phyloP scores from a whole-genome alignment of 2,797 vertebrate species.

The Periophthalmus magnuspinnatus region DNA sequence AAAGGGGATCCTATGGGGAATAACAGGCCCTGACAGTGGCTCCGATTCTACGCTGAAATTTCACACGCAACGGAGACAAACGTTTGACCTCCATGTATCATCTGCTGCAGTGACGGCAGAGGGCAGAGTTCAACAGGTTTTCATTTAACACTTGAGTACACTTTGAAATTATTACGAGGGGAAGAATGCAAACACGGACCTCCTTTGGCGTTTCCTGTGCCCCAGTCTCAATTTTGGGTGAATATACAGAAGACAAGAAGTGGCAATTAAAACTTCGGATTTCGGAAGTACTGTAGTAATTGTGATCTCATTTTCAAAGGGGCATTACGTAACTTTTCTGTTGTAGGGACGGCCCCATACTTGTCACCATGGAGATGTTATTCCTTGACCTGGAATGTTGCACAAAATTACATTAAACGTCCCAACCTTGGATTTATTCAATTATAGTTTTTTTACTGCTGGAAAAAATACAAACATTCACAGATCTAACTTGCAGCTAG shows the following conservation, averaged over 20 bases:
- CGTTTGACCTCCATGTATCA: conserved; percentile 46
- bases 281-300: neutral
- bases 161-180: conserved; percentile 1
- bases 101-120: conserved; percentile 12
- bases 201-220: neutral
- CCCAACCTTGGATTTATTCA: no score
- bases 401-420: no score
- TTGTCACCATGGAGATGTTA: no score
- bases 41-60: conserved; percentile 45
- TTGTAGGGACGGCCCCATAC: no score
- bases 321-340: no score
- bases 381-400: no score
- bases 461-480: no score
- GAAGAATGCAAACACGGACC: neutral
- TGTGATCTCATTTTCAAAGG: neutral
- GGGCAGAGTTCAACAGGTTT: conserved; percentile 31
- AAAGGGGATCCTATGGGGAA: conserved; percentile 25
- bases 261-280: neutral
- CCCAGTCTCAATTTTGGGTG: neutral
- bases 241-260: neutral
- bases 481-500: no score
- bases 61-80: conserved; percentile 25
- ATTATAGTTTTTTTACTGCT: no score
- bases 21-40: conserved; percentile 15
- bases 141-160: conserved; percentile 9